These are phyloP conservation scores for Styela clava DNA, from an alignment of 23 tunicate genomes.

Conservation along the genomic window DNA sequence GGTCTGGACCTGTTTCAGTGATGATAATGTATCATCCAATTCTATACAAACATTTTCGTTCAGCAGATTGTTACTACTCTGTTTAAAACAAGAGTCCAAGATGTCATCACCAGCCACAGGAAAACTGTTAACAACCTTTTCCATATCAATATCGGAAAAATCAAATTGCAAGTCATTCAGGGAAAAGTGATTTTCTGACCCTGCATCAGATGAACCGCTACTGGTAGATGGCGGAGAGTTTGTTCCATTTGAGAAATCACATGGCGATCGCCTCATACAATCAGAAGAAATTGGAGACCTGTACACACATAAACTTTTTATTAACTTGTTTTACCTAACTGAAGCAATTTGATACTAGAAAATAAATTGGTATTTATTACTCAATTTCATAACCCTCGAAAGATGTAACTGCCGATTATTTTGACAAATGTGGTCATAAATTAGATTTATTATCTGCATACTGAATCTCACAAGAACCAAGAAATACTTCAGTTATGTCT, in stretches of 20 bases:
- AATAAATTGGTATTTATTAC: too few relatives aligned
- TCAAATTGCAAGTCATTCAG: conserved; percentile 50
- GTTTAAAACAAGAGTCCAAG: not conserved
- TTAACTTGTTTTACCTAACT: too few relatives aligned
- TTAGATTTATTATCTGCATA: not conserved
- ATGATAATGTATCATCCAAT: conserved; percentile 9
- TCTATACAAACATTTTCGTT: conserved; percentile 14
- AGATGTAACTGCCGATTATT: too few relatives aligned
- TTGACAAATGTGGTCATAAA: too few relatives aligned
- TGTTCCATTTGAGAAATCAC: not conserved
- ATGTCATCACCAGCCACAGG: conserved; percentile 18
- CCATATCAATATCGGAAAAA: conserved; percentile 55
- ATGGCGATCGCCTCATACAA: conserved; percentile 15
- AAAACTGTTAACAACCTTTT: conserved; percentile 8
- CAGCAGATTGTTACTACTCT: not conserved
- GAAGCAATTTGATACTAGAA: not conserved
- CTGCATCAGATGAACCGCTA: not conserved
- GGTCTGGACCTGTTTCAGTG: not conserved
- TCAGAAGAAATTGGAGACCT: conserved; percentile 35
- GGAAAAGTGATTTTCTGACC: not conserved
- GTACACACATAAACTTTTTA: too few relatives aligned
- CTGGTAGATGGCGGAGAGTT: conserved; percentile 10
- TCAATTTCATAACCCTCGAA: too few relatives aligned
- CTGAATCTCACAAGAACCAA: too few relatives aligned
- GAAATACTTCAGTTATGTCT: not conserved